Evolutionary conservation across 2,797 vertebrate species (phyloP), one percentile per base, ranked within the genome.

Genomic region (Pagetopsis macropterus): DNA sequence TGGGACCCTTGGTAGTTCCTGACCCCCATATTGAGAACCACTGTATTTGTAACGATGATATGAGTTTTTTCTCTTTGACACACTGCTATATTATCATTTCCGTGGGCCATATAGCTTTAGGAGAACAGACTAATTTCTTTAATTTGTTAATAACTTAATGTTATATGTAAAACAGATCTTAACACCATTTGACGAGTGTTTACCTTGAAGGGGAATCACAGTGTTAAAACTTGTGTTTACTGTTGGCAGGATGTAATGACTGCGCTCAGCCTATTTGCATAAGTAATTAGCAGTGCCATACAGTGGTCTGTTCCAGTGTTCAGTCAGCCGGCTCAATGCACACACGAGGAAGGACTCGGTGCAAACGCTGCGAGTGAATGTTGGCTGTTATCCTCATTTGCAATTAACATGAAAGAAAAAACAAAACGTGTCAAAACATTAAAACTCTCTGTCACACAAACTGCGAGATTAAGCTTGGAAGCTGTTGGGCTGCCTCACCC

Each of bases 271-370:
- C 60, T 83, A 78, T 91, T 88, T 91, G 76, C 81, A 87, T 78
- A 52, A 81, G 79, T 84, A 87, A 87, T 90, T 71, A 78, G 49
- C 23, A 27, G 44, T 64, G 82, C 73, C 81, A 85, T 75, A 83
- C 79, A 63, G 31, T 63, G 69, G 64, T 81, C 74, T 81, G 68
- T 76, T 49, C 5, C 66, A 61, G 52, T 66, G 70, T 80, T 86
- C 72, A 72, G 65, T 69, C 81, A 75, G 66, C 41, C 67, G 31
- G 69, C 66, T 70, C 68, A 78, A 78, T 23, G 48, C 55, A 54
- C 77, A 78, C 64, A 33, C 71, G 68, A 66, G 52, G 41, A 69
- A 56, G 46, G 55, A 61, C 48, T 62, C 17, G 2, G 12, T 37
- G 52, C 33, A 48, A 70, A 64, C 4, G 40, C 55, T 67, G 31